Conservation (phyloP, 2,797 vertebrate species). For the Ctenochaetus hawaiiensis region DNA sequence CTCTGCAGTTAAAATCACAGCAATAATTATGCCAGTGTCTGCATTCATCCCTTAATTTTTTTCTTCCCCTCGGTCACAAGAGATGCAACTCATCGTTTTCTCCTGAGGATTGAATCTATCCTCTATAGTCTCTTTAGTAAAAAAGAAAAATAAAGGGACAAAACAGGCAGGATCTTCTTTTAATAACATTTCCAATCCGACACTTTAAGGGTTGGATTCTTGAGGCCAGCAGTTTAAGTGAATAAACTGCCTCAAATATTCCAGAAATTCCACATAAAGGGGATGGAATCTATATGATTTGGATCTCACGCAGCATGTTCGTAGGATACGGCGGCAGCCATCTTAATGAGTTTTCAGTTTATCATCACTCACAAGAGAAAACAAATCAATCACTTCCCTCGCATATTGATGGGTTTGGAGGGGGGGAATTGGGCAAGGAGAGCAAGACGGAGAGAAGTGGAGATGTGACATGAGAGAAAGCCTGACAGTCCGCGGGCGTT, state of each 20-base stretch:
- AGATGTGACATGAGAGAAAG: constrained; percentile 66
- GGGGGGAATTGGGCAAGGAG: not conserved
- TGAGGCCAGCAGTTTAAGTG: constrained; percentile 40
- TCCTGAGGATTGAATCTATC: constrained; percentile 49
- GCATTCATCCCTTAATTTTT: constrained; percentile 29
- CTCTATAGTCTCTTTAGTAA: constrained; percentile 28
- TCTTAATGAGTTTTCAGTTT: constrained; percentile 84
- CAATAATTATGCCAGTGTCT: constrained; percentile 41
- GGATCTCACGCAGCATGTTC: constrained; percentile 70
- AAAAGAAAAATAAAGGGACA: constrained; percentile 28
- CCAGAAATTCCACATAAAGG: constrained; percentile 60
- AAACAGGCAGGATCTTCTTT: constrained; percentile 37
- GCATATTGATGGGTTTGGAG: constrained; percentile 53
- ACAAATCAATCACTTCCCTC: constrained; percentile 82
- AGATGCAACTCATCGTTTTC: constrained; percentile 47
- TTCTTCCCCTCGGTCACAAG: constrained; percentile 29
- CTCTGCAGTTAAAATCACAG: constrained; percentile 27
- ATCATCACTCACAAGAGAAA: constrained; percentile 80
- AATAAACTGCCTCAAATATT: constrained; percentile 67
- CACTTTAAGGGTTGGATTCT: constrained; percentile 29
- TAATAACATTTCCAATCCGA: constrained; percentile 42
- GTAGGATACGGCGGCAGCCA: constrained; percentile 72
- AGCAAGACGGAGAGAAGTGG: constrained; percentile 46
- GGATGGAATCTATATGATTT: constrained; percentile 64
- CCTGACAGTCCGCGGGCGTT: constrained; percentile 61